Base-by-base conservation (phyloP, 1,140 invertebrate genomes). In the Hylaeus anthracinus region DNA sequence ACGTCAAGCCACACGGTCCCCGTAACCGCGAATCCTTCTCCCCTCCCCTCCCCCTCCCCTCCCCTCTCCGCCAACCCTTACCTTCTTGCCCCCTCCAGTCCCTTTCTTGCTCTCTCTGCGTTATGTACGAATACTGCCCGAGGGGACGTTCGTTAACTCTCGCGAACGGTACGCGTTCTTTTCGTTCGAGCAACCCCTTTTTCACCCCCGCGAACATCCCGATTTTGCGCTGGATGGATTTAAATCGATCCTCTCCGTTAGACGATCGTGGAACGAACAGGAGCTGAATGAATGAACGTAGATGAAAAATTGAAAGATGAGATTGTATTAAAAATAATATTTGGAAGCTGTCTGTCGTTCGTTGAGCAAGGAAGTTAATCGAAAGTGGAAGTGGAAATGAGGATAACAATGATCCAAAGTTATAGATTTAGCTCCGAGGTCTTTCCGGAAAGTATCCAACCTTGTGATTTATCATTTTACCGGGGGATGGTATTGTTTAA, bases 111-210 rank as follows among this genome's bases (percentile, higher is more conserved):
- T 56, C 74, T 56, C 74, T 69, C 75, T 86, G 85, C 83, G 84
- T 89, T 89, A 89, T 89, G 88, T 88, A 87, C 81, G 78, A 89
- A 88, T 85, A 82, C 76, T 71, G 66, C 67, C 72, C 86, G 67
- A 61, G 73, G 88, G 88, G 85, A 89, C 88, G 88, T 89, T 88
- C 88, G 88, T 89, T 89, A 89, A 87, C 86, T 85, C 75, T 86
- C 67, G 41, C 37, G 80, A 81, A 86, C 61, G 67, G 55, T 73
- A 82, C 77, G 82, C 71, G 65, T 37, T 65, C 79, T 51, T 73
- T 56, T 5, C 43, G 5, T 45, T 5, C 3, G 43, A 45, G 43
- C 43, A 2, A 45, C 26, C 43, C 43, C n/a, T n/a, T 41, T 43
- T 61, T 43, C 72, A 41, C 69, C 61, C 69, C 41, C 72, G 39